Percentiles rank a stretch among this genome's conserved stretches.
These are phyloP conservation scores for Synergus japonicus DNA, from an alignment of 2,888 invertebrate species.

Conservation along the genomic window DNA sequence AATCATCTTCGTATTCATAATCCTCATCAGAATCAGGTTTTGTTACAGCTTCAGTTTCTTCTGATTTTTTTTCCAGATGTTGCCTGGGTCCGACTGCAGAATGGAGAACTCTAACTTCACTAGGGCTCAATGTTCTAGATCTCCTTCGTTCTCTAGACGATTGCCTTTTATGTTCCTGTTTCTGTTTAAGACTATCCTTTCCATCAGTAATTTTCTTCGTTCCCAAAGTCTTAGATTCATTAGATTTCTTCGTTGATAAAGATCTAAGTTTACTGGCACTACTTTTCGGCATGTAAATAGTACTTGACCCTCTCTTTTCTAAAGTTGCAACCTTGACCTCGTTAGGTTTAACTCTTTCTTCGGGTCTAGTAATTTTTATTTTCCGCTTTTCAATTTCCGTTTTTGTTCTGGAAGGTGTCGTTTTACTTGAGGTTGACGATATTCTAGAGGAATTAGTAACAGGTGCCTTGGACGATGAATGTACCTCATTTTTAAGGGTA, in stretches of 20 bases:
- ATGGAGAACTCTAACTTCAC: conserved; percentile 69
- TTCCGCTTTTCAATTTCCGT: conserved; percentile 42
- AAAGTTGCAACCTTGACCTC: conserved; percentile 52
- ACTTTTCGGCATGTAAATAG: conserved; percentile 66
- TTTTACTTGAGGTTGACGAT: not conserved
- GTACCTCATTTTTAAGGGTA: conserved; percentile 1
- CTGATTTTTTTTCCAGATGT: not conserved
- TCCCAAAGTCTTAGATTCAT: conserved; percentile 41
- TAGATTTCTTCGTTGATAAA: conserved; percentile 41
- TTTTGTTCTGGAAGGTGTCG: conserved; percentile 44
- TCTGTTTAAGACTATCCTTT: conserved; percentile 5
- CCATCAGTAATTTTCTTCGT: conserved; percentile 40
- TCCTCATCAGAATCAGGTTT: conserved; percentile 57
- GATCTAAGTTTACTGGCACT: conserved; percentile 50
- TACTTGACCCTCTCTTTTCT: conserved; percentile 70
- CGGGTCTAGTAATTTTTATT: not conserved
- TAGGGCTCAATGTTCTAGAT: conserved; percentile 72
- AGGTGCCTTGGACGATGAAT: conserved; percentile 26
- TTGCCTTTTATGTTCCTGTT: conserved; percentile 28
- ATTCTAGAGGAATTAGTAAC: not conserved
- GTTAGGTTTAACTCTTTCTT: conserved; percentile 38
- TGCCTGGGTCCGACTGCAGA: conserved; percentile 6
- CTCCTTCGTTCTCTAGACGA: conserved; percentile 63
- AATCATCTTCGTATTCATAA: conserved; percentile 78
- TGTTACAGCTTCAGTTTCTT: not conserved